phyloP scores from a whole-genome alignment of 2,888 invertebrate species.

The Chironomus riparius region DNA sequence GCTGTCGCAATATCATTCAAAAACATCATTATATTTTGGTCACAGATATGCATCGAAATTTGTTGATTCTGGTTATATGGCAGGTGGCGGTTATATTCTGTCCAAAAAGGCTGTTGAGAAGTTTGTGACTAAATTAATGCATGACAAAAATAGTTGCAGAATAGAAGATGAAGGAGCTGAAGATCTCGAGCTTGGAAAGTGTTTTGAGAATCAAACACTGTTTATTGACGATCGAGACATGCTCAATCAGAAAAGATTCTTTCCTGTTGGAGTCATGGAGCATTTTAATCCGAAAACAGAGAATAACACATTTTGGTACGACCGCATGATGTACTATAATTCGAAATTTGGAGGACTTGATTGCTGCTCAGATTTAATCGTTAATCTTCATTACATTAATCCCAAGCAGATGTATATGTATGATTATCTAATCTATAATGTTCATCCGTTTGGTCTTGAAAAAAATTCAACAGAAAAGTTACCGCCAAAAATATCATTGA shows the following conservation, averaged over 20 bases:
- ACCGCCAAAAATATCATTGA: constrained; percentile 29
- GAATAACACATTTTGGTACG: neutral
- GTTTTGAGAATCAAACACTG: neutral
- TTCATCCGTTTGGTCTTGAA: constrained; percentile 66
- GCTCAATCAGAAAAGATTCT: constrained; percentile 76
- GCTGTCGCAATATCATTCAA: constrained; percentile 63
- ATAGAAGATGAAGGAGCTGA: constrained; percentile 67
- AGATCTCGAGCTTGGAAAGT: constrained; percentile 82
- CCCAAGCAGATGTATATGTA: constrained; percentile 88
- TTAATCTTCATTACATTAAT: constrained; percentile 89
- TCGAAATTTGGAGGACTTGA: constrained; percentile 62
- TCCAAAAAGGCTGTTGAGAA: constrained; percentile 70
- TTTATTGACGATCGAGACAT: constrained; percentile 52
- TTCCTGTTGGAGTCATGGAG: constrained; percentile 8
- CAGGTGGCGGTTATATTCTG: constrained; percentile 92
- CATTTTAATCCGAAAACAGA: neutral
- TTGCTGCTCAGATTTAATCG: constrained; percentile 86
- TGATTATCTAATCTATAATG: constrained; percentile 90
- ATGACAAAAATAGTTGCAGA: constrained; percentile 55
- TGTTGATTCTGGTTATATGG: constrained; percentile 60
- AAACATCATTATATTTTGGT: constrained; percentile 78
- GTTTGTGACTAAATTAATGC: constrained; percentile 67
- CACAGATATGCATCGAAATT: constrained; percentile 32
- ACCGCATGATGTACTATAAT: neutral
- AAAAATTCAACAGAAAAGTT: constrained; percentile 29